Conservation (phyloP, 2,888 invertebrate species). For the Latrodectus elegans region DNA sequence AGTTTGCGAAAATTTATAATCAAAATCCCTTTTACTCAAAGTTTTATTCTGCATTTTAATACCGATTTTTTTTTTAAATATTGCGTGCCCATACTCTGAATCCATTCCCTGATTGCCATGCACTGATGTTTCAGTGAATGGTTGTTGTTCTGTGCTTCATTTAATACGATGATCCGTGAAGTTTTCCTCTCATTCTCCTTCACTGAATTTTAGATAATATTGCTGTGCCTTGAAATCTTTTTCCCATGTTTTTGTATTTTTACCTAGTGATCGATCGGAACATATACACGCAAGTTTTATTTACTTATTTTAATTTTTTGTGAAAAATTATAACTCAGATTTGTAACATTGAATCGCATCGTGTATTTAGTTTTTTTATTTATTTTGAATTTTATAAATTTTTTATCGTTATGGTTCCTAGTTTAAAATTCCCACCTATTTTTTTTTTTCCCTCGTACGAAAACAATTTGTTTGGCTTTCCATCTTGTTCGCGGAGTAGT, state of each 20-base stretch:
- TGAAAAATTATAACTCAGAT: too few relatives aligned
- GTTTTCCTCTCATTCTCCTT: slow-evolving; percentile 28
- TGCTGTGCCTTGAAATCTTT: slow-evolving; percentile 11
- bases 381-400: too few relatives aligned
- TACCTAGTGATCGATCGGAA: background rate
- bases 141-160: slow-evolving; percentile 8
- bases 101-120: slow-evolving; percentile 9
- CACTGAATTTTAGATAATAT: slow-evolving; percentile 18
- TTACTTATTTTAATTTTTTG: slow-evolving; percentile 1
- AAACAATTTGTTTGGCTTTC: too few relatives aligned
- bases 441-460: too few relatives aligned
- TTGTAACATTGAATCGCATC: slow-evolving; percentile 22
- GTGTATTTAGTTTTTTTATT: background rate
- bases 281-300: slow-evolving; percentile 13
- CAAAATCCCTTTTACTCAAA: too few relatives aligned
- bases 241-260: background rate
- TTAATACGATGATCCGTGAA: slow-evolving; percentile 40
- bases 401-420: too few relatives aligned
- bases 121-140: slow-evolving; percentile 6
- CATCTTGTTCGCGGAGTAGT: too few relatives aligned
- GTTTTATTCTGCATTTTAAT: background rate
- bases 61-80: background rate
- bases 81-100: slow-evolving; percentile 1
- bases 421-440: too few relatives aligned
- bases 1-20: too few relatives aligned